A percentile compares a stretch with the other conserved stretches of the same genome.
Conservation (phyloP, 1,140 invertebrate genomes). For the Heliconius himera region DNA sequence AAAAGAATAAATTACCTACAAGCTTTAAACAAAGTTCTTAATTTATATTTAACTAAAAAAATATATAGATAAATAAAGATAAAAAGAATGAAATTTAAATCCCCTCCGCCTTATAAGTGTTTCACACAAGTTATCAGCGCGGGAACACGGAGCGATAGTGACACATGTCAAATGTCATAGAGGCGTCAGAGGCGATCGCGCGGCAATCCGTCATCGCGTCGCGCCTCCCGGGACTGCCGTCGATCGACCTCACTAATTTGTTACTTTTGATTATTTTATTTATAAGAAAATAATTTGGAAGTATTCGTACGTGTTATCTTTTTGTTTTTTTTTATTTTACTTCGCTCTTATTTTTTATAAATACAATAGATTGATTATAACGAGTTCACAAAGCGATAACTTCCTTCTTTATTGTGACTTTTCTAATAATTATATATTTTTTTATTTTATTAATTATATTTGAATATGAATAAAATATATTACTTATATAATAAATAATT, state of each 20-base stretch:
- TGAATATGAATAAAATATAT: too few species aligned
- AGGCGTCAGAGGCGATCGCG: conserved; percentile 59
- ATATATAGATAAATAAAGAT: not conserved
- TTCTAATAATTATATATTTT: too few species aligned
- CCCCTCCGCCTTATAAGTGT: conserved; percentile 10
- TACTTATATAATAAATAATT: too few species aligned
- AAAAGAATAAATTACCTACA: too few species aligned
- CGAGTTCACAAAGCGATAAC: too few species aligned
- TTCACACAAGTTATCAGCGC: conserved; percentile 46
- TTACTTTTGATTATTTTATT: conserved; percentile 30
- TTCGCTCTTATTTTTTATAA: not conserved
- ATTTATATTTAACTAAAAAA: not conserved
- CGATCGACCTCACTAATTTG: conserved; percentile 62
- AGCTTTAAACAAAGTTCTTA: not conserved
- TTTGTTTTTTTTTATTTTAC: not conserved
- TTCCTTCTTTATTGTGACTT: not conserved
- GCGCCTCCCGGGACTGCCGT: conserved; percentile 39
- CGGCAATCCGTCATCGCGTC: conserved; percentile 63
- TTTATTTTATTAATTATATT: too few species aligned
- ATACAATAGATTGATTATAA: not conserved
- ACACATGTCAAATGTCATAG: conserved; percentile 52
- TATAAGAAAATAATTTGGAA: conserved; percentile 15
- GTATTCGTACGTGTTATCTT: not conserved
- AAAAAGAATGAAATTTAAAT: not conserved
- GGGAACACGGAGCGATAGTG: conserved; percentile 47